Percentiles rank a stretch among this genome's conserved stretches.
Conservation (phyloP, 2,888 invertebrate genomes). For the Acleris cristana region DNA sequence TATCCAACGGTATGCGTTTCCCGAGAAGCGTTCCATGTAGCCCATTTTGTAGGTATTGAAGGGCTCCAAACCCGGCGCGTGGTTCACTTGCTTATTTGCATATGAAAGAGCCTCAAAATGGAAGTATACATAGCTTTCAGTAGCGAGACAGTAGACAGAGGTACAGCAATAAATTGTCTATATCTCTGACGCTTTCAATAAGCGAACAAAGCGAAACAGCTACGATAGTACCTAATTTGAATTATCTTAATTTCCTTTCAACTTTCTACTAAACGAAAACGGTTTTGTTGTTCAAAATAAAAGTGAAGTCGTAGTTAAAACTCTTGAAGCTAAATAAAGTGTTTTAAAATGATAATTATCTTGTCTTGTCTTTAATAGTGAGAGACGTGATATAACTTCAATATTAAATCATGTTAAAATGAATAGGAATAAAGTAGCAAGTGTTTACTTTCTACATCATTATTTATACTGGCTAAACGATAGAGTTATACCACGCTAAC, state of each 20-base stretch:
- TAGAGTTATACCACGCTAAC: background rate
- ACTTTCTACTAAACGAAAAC: slow-evolving; percentile 26
- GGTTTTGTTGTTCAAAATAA: slow-evolving; percentile 2
- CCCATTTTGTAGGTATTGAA: slow-evolving; percentile 46
- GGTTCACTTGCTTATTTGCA: slow-evolving; percentile 58
- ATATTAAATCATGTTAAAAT: too few species aligned
- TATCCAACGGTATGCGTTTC: slow-evolving; percentile 72
- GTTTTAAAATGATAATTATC: background rate
- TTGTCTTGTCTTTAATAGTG: too few species aligned
- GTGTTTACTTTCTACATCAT: too few species aligned
- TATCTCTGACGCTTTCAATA: slow-evolving; percentile 45
- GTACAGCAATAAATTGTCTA: slow-evolving; percentile 54
- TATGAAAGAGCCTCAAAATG: slow-evolving; percentile 64
- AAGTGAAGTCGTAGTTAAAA: background rate
- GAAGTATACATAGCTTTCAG: slow-evolving; percentile 43
- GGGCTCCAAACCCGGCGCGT: slow-evolving; percentile 31
- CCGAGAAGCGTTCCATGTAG: slow-evolving; percentile 70
- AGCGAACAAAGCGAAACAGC: slow-evolving; percentile 42
- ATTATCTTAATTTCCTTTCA: slow-evolving; percentile 44
- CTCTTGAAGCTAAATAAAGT: background rate
- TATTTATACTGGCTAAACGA: too few species aligned
- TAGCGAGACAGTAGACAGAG: slow-evolving; percentile 49
- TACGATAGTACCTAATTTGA: slow-evolving; percentile 38
- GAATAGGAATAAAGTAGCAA: too few species aligned
- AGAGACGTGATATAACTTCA: too few species aligned